Evolutionary conservation across 2,113 vertebrate genomes (phyloP).

Genomic region (Loxodonta africana): DNA sequence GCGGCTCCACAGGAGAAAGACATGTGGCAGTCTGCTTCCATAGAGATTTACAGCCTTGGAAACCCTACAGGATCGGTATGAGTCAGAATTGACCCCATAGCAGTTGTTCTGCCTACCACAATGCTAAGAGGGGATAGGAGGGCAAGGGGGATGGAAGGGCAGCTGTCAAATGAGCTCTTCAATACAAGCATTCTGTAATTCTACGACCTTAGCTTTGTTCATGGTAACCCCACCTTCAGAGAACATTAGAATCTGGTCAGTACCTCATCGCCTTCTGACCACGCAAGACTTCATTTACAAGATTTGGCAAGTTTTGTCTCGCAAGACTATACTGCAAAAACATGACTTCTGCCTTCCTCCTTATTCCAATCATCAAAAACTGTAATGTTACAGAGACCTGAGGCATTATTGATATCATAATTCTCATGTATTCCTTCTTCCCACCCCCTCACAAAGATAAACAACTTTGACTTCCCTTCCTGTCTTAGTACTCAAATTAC

Average conservation of each 20-base stretch:
- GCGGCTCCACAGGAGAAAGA: no score
- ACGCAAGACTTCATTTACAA: neutral
- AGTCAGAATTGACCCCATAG: no score
- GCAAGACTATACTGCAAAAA: neutral
- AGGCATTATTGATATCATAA: neutral
- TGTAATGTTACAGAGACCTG: neutral
- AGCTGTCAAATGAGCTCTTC: neutral
- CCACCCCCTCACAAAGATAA: neutral
- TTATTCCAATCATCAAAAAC: neutral
- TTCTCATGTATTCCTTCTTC: neutral
- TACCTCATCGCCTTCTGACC: neutral
- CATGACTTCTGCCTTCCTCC: slow-evolving; percentile 2
- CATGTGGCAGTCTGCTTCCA: no score
- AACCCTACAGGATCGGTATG: no score
- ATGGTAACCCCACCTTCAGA: neutral
- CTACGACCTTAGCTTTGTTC: neutral
- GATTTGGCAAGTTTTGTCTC: neutral
- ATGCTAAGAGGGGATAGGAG: neutral
- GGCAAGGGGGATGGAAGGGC: neutral
- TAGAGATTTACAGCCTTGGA: no score
- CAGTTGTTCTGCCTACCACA: neutral
- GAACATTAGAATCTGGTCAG: neutral
- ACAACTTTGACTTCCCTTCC: neutral
- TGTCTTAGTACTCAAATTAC: neutral
- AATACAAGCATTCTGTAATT: neutral